phyloP scores from a whole-genome alignment of 2,113 vertebrate genomes.

The Sorex fumeus region DNA sequence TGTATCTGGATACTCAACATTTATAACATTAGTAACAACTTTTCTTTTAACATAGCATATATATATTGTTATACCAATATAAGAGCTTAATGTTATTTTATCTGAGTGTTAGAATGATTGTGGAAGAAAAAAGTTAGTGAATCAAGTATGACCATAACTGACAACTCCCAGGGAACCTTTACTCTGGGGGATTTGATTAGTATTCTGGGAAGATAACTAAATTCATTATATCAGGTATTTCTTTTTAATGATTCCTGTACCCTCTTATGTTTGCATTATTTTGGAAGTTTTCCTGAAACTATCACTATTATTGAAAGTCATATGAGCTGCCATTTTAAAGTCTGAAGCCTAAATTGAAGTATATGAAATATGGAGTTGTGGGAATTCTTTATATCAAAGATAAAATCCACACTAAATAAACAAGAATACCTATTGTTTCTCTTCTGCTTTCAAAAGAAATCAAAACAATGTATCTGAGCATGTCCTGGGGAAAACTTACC shows the following conservation, averaged over 20 bases:
- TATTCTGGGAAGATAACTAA: not conserved
- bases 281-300: not conserved
- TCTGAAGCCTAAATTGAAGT: not conserved
- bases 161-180: not conserved
- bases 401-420: not conserved
- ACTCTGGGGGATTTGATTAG: not conserved
- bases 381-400: not conserved
- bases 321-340: not conserved
- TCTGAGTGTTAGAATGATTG: not conserved
- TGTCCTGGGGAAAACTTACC: constrained; percentile 15
- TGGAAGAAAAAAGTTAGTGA: not conserved
- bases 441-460: not conserved
- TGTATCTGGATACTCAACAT: too few species aligned
- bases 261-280: not conserved
- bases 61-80: not conserved
- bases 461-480: not conserved
- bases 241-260: not conserved
- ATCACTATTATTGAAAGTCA: not conserved
- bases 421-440: not conserved
- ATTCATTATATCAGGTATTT: not conserved
- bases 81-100: not conserved
- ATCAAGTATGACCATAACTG: not conserved
- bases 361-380: not conserved
- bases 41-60: not conserved
- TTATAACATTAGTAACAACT: too few species aligned